Conservation (phyloP, 1,140 invertebrate species). For the Temnothorax curvispinosus region DNA sequence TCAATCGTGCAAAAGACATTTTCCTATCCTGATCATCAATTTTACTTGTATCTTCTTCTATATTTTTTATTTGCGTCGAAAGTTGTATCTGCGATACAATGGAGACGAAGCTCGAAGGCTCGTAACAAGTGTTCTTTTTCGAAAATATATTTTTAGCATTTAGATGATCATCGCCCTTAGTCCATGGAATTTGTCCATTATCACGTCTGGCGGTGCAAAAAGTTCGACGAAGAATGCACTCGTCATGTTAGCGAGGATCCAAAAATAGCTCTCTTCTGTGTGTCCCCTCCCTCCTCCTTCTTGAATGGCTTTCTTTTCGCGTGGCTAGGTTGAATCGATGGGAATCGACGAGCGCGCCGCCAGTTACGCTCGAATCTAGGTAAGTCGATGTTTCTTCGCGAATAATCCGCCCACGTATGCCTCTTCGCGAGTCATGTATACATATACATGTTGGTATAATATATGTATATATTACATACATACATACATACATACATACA, state of each 20-base stretch:
- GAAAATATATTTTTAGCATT: neutral
- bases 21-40: neutral
- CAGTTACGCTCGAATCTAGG: constrained; percentile 45
- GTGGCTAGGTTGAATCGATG: constrained; percentile 40
- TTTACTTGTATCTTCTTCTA: neutral
- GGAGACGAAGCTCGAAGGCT: neutral
- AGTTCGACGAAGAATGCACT: neutral
- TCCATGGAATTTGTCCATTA: neutral
- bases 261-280: constrained; percentile 11
- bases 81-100: neutral
- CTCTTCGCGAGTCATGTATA: neutral
- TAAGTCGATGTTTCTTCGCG: constrained; percentile 49
- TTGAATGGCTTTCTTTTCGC: constrained; percentile 12
- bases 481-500: no score
- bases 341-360: constrained; percentile 38
- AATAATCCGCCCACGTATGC: constrained; percentile 39
- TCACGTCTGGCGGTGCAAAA: neutral
- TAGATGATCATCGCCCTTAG: neutral
- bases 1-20: neutral
- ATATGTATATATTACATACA: no score
- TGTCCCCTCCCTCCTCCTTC: no score
- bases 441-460: no score
- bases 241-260: neutral
- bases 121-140: neutral
- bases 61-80: neutral